Conservation (phyloP, 92 coral and sea anemone species). For the Porites divaricata region DNA sequence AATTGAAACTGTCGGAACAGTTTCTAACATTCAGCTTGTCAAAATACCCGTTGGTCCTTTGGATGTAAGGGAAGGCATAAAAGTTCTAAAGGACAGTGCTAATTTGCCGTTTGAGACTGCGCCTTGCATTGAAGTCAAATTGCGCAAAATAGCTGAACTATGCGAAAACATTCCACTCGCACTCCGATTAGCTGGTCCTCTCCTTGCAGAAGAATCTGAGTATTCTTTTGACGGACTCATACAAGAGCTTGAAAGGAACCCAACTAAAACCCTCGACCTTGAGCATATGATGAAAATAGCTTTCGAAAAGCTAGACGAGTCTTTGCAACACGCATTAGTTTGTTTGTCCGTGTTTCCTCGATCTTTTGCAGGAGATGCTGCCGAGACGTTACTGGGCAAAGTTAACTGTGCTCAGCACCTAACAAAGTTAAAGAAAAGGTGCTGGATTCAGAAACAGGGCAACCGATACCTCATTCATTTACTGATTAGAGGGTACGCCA, state of each 20-base stretch:
- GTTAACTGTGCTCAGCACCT: background rate
- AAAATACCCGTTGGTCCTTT: background rate
- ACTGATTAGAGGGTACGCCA: background rate
- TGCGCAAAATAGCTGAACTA: background rate
- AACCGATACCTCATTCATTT: slow-evolving; percentile 6
- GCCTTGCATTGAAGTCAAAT: background rate
- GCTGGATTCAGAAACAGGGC: background rate
- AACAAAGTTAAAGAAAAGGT: background rate
- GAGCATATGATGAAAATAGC: background rate
- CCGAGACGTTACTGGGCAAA: slow-evolving; percentile 14
- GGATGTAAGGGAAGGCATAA: background rate
- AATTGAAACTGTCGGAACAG: background rate
- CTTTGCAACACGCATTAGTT: slow-evolving; percentile 30
- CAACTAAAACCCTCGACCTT: background rate
- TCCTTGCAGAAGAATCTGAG: background rate
- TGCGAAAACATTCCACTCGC: background rate
- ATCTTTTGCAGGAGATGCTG: slow-evolving; percentile 34
- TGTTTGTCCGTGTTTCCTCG: slow-evolving; percentile 37
- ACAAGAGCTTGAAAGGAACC: background rate
- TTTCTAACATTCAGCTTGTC: too few relatives aligned
- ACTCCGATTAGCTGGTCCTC: background rate
- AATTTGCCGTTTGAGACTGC: too few relatives aligned
- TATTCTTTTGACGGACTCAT: background rate
- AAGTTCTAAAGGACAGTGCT: background rate
- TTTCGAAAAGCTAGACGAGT: background rate